Conservation (phyloP, 2,113 vertebrate genomes). For the Nesoenas mayeri region DNA sequence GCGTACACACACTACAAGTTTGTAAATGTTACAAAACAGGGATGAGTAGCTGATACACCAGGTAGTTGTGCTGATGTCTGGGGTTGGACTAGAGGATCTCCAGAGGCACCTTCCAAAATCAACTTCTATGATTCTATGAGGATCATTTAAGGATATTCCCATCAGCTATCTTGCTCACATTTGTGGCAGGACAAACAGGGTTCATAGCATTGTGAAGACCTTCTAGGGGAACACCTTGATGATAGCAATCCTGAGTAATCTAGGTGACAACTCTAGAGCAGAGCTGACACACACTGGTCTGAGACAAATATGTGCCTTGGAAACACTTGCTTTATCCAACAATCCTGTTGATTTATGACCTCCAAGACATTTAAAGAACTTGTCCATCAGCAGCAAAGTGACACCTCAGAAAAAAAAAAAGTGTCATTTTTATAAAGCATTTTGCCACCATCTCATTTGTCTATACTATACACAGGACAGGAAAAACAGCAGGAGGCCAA, state of each 20-base stretch:
- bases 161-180: background rate
- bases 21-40: background rate
- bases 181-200: background rate
- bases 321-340: background rate
- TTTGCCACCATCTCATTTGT: background rate
- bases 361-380: background rate
- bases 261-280: background rate
- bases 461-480: background rate
- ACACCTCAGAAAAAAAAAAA: background rate
- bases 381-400: background rate
- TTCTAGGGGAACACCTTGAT: background rate
- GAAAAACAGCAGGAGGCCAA: background rate
- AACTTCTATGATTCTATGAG: background rate
- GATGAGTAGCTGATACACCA: background rate
- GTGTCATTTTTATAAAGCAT: background rate
- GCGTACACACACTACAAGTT: background rate
- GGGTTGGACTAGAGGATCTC: background rate
- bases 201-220: background rate
- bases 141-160: background rate
- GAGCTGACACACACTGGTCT: background rate
- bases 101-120: background rate
- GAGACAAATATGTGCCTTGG: background rate
- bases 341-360: background rate
- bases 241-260: background rate
- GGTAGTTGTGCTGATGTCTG: background rate